These are phyloP conservation scores for Eurystomus gularis DNA, from an alignment of 2,113 vertebrate species.

Conservation along the genomic window DNA sequence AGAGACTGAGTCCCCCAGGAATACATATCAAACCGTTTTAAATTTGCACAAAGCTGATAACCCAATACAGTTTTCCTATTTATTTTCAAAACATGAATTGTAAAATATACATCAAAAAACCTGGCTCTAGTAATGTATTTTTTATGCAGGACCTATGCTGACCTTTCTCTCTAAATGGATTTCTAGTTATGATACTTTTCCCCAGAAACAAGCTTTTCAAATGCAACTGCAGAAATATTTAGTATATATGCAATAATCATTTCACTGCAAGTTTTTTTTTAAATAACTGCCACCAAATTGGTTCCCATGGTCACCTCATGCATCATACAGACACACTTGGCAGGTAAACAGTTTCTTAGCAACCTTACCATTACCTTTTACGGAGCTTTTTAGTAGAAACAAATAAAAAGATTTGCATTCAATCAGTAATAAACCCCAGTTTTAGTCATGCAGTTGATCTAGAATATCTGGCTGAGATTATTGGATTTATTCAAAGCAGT, in stretches of 20 bases:
- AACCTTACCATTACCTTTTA: slow-evolving; percentile 28
- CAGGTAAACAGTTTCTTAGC: slow-evolving; percentile 54
- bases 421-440: background rate
- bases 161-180: background rate
- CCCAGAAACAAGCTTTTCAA: slow-evolving; percentile 9
- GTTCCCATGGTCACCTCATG: slow-evolving; percentile 67
- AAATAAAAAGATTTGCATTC: slow-evolving; percentile 7
- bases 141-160: background rate
- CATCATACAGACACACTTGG: slow-evolving; percentile 13
- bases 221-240: background rate
- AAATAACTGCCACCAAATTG: slow-evolving; percentile 36
- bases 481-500: slow-evolving; percentile 18
- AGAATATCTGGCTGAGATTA: slow-evolving; percentile 20
- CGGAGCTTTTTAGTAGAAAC: background rate
- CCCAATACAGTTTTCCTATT: background rate
- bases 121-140: background rate
- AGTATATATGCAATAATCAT: background rate
- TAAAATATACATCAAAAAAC: slow-evolving; percentile 21
- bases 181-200: background rate
- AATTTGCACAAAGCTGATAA: background rate
- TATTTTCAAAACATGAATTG: background rate
- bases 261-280: slow-evolving; percentile 16
- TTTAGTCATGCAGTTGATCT: background rate
- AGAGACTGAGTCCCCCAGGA: background rate
- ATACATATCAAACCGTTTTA: background rate